These are phyloP conservation scores for Tridacna gigas DNA, from an alignment of 2,888 invertebrate species.

Conservation along the genomic window DNA sequence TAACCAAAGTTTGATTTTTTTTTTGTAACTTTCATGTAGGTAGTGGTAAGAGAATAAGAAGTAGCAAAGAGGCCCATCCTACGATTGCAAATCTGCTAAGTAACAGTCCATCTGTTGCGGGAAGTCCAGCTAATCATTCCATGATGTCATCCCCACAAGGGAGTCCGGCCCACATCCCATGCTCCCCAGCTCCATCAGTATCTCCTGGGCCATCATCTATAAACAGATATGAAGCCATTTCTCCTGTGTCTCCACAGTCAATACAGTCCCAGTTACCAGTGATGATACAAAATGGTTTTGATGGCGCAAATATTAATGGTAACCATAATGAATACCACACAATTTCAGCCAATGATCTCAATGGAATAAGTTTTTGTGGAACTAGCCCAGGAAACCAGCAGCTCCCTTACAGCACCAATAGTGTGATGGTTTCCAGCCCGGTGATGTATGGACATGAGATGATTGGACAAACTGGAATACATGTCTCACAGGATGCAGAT, in stretches of 20 bases:
- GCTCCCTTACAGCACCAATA: neutral
- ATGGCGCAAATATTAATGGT: neutral
- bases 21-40: neutral
- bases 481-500: neutral
- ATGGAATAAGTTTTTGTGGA: neutral
- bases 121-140: slow-evolving; percentile 6
- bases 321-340: neutral
- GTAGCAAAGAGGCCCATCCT: slow-evolving; percentile 27
- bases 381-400: neutral
- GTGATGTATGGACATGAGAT: neutral
- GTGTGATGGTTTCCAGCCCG: neutral
- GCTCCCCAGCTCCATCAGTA: neutral
- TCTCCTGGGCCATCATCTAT: neutral
- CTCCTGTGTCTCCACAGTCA: neutral
- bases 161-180: neutral
- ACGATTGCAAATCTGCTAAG: slow-evolving; percentile 25
- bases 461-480: neutral
- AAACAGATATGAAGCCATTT: neutral
- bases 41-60: neutral
- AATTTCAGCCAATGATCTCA: neutral
- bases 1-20: too few relatives aligned
- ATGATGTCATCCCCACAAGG: slow-evolving; percentile 15
- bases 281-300: slow-evolving; percentile 6
- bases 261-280: slow-evolving; percentile 15
- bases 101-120: neutral